Conservation (phyloP, 2,113 vertebrate species). For the Panthera uncia region DNA sequence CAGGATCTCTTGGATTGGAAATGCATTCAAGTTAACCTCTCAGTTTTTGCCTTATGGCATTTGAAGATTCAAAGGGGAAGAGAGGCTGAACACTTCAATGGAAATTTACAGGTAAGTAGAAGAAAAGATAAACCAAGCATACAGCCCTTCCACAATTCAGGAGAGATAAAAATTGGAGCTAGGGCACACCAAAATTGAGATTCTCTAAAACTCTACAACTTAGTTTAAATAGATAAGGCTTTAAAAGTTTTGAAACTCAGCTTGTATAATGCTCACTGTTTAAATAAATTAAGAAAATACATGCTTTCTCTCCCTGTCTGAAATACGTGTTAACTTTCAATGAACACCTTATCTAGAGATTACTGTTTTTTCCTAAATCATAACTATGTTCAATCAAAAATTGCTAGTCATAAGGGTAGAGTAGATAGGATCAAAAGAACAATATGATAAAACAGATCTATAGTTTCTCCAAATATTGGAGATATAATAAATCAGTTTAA, state of each 20-base stretch:
- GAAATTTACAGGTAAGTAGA: background rate
- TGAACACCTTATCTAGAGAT: background rate
- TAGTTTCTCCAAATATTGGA: background rate
- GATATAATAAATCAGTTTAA: background rate
- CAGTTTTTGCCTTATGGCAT: background rate
- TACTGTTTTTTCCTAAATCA: background rate
- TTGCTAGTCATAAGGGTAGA: background rate
- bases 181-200: background rate
- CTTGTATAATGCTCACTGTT: background rate
- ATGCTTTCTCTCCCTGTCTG: background rate
- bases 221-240: background rate
- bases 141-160: background rate
- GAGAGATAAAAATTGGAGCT: background rate
- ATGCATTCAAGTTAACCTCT: background rate
- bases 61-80: background rate
- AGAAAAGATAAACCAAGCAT: background rate
- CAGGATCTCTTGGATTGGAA: background rate
- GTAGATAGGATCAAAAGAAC: background rate
- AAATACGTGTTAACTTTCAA: background rate
- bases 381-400: background rate
- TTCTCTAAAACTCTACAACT: background rate
- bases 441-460: background rate
- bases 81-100: background rate
- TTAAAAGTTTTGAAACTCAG: background rate
- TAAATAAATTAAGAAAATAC: background rate